Base-by-base conservation (phyloP, 2,113 vertebrate species). In the Notiomystis cincta region DNA sequence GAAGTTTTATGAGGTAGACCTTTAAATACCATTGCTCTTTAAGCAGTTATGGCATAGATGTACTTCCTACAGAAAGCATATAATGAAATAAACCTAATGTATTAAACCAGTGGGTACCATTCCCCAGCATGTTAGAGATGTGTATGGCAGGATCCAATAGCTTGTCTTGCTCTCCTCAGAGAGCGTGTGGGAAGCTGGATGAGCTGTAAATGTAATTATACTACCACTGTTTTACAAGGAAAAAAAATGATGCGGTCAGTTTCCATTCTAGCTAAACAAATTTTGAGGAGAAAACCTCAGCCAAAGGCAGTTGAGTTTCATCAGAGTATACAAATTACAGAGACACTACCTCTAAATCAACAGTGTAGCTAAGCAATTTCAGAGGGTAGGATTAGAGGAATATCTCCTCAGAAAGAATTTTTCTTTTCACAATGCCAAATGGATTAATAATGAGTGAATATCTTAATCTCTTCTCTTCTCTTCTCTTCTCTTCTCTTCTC, bases 21-120 rank as follows among this genome's bases (percentile, higher is more conserved):
- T 97, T 96, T 60, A 92, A 95, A 91, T 84, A 84, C 23, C 60
- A 53, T 64, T 94, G 42, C 44, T 93, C 62, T 90, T 94, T 78
- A 83, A 91, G 82, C 37, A 78, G 37, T 62, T 86, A 61, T 21
- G 50, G 16, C 45, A 57, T 50, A 73, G 42, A 15, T 89, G 54
- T 87, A 47, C 19, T 62, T 90, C 31, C 42, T 40, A 73, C 44
- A 93, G n/a, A 60, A 94, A 89, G 60, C 28, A 15, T 47, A 71
- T 47, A 0, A 64, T 67, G 61, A 79, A 77, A 83, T 62, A 67
- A 83, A 47, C 64, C 25, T 47, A 8, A 33, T 11, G 2, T 44
- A 27, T 69, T 82, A 84, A 78, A 57, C 35, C n/a, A 87, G 15
- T 33, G 38, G 9, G 13, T 70, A 77, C 58, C 9, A 24, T 87